These are phyloP conservation scores for Aix galericulata DNA, from an alignment of 2,113 vertebrate genomes.

Conservation along the genomic window DNA sequence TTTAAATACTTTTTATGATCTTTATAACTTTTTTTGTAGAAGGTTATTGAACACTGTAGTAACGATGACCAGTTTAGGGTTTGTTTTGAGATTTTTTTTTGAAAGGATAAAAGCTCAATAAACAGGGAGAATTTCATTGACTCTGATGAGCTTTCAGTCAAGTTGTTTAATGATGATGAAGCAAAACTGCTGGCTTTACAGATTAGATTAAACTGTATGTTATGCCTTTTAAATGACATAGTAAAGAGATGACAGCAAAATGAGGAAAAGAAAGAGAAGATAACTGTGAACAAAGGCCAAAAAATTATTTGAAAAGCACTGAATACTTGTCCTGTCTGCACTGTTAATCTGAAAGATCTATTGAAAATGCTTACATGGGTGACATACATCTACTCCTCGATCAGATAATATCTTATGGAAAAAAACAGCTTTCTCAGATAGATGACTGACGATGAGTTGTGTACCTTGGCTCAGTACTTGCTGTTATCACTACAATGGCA, in stretches of 20 bases:
- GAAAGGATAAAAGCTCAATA: background rate
- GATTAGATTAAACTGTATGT: background rate
- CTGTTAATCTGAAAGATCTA: background rate
- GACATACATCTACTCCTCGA: background rate
- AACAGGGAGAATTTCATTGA: background rate
- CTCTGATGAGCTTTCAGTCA: background rate
- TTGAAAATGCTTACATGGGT: constrained; percentile 10
- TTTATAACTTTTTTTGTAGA: background rate
- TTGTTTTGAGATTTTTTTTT: background rate
- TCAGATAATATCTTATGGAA: background rate
- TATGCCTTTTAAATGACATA: background rate
- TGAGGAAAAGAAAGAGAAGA: background rate
- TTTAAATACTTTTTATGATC: background rate
- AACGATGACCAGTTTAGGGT: background rate
- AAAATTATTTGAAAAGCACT: background rate
- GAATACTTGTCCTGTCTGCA: background rate
- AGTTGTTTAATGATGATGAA: background rate
- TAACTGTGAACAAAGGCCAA: background rate
- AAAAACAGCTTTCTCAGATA: background rate
- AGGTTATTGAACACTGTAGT: background rate
- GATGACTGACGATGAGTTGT: background rate
- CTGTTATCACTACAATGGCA: background rate
- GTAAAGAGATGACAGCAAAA: background rate
- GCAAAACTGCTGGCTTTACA: background rate
- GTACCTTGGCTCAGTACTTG: background rate